Evolutionary conservation across 2,113 vertebrate species (phyloP), one percentile per base, ranked within the genome.

Genomic region (Eupsittula cactorum): DNA sequence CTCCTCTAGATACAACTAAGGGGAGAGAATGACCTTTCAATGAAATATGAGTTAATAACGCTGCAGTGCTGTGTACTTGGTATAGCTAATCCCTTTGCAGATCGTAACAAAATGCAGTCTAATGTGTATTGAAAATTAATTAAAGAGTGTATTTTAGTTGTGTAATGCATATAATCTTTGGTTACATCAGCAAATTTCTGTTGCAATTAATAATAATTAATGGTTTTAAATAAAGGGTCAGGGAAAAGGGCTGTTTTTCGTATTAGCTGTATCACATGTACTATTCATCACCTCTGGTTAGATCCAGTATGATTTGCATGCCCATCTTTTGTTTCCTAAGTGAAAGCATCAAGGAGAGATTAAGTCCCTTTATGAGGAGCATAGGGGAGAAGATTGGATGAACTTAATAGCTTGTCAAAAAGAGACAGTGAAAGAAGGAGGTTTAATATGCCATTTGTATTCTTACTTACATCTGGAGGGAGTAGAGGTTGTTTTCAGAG

Each of bases 11-110:
- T 82, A 94, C 37, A 86, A 91, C 81, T 90, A 95, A 93, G 79
- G 81, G 88, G 90, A 86, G 90, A 86, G 77, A 91, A 88, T 96
- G 96, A 95, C 93, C 95, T 97, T 96, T 97, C 90, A 93, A 12
- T 96, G 94, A 97, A 97, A 96, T 96, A 96, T 86, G 94, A 97
- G 92, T 95, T 97, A 95, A 96, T 96, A 97, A 95, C 88, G 82
- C 64, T 70, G 31, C 59, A 79, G 63, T 6, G 8, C 93, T 88
- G 52, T 90, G 88, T 96, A 91, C 86, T 91, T 96, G 86, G 64
- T 93, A 0, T 0, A 95, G 62, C 94, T 97, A 97, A 93, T 95
- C 89, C 93, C 60, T 71, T 27, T 88, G 76, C 81, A 85, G 46
- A 84, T 91, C 90, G 88, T 92, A 93, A 89, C 83, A 95, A 97